Evolutionary conservation across 2,888 invertebrate species (phyloP).

Genomic region (Sminthurides aquaticus): DNA sequence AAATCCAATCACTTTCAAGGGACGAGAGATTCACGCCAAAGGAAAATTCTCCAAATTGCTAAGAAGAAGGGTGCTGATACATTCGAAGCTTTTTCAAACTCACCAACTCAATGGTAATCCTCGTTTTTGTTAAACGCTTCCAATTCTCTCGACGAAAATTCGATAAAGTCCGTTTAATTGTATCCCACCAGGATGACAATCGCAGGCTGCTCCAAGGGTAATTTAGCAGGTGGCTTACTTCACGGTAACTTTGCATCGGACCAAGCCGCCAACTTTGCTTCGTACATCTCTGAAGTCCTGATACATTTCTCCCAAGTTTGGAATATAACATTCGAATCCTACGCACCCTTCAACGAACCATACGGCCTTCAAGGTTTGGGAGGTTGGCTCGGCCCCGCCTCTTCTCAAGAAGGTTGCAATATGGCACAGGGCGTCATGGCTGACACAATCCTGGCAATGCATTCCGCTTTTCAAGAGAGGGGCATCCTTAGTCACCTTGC

Average conservation of each 20-base stretch:
- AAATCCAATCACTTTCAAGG: no score
- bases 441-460: constrained; percentile 24
- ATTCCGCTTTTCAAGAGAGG: constrained; percentile 17
- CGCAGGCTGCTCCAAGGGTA: constrained; percentile 38
- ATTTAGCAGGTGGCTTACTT: constrained; percentile 29
- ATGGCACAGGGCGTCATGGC: constrained; percentile 31
- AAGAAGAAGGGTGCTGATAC: constrained; percentile 31
- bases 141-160: not conserved
- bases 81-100: constrained; percentile 41
- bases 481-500: constrained; percentile 27
- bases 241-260: constrained; percentile 31
- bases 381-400: constrained; percentile 26
- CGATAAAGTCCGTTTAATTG: not conserved
- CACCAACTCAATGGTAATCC: constrained; percentile 39
- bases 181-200: constrained; percentile 35
- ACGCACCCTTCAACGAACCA: constrained; percentile 42
- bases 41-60: constrained; percentile 25
- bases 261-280: constrained; percentile 29
- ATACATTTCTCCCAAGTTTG: constrained; percentile 30
- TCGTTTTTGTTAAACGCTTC: not conserved
- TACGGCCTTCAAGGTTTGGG: constrained; percentile 32
- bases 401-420: constrained; percentile 39
- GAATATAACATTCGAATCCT: constrained; percentile 33
- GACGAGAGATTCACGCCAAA: constrained; percentile 33
- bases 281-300: constrained; percentile 40